phyloP scores from a whole-genome alignment of 2,797 vertebrate species.

The Cirrhinus molitorella region DNA sequence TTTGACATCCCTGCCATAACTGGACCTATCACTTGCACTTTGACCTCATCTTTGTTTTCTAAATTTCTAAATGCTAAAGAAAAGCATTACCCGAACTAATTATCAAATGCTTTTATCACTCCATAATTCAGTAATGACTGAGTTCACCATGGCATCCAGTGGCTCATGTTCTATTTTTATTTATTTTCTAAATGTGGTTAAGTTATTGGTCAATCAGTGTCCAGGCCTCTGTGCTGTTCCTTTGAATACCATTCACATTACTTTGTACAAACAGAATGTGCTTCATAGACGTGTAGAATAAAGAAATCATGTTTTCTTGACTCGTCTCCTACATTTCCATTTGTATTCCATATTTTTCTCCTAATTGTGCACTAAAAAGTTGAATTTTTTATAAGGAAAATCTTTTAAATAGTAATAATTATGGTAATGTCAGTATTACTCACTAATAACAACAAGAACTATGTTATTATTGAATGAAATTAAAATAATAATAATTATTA shows the following conservation, averaged over 20 bases:
- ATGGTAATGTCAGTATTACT: not conserved
- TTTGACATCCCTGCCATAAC: conserved; percentile 67
- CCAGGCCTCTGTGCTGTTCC: conserved; percentile 3
- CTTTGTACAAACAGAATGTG: conserved; percentile 6
- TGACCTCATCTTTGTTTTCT: conserved; percentile 53
- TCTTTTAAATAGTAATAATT: not conserved
- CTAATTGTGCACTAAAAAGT: not conserved
- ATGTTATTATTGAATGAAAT: not conserved
- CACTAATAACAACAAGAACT: not conserved
- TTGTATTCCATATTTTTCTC: not conserved
- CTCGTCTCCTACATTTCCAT: not conserved
- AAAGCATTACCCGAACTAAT: conserved; percentile 38
- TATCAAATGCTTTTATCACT: conserved; percentile 25
- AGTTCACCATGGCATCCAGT: conserved; percentile 22
- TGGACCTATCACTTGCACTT: conserved; percentile 69
- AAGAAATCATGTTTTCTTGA: conserved; percentile 20
- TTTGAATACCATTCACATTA: conserved; percentile 20
- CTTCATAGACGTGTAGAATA: conserved; percentile 12
- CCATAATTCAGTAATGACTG: not conserved
- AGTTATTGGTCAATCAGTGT: conserved; percentile 7
- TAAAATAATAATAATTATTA: not conserved
- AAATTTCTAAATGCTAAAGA: not conserved
- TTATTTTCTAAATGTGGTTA: conserved; percentile 20
- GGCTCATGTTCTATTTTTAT: conserved; percentile 36
- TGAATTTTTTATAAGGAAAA: not conserved